phyloP scores from a whole-genome alignment of 2,113 vertebrate genomes.

The Otus sunia region DNA sequence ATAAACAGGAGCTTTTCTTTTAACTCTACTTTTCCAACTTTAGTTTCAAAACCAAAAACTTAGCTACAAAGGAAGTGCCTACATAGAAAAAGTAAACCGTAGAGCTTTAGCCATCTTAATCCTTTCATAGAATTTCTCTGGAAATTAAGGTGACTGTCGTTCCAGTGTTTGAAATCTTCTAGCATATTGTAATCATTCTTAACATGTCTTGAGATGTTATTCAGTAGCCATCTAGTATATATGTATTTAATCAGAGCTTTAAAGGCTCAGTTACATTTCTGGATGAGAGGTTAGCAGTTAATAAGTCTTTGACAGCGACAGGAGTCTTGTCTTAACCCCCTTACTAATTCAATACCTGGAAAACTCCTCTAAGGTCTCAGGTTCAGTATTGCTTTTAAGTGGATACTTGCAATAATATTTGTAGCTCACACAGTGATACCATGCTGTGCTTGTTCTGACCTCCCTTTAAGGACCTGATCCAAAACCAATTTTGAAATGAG shows the following conservation, averaged over 20 bases:
- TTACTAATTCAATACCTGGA: conserved; percentile 5
- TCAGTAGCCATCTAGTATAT: background rate
- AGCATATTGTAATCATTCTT: background rate
- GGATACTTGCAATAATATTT: conserved; percentile 5
- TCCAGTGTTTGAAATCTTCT: background rate
- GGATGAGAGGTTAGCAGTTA: background rate
- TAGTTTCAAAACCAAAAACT: background rate
- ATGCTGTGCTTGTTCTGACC: conserved; percentile 3
- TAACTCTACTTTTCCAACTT: background rate
- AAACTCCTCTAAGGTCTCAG: background rate
- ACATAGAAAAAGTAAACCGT: background rate
- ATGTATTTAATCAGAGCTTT: background rate
- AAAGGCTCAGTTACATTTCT: background rate
- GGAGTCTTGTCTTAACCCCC: background rate
- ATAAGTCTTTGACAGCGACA: background rate
- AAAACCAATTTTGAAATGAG: conserved; percentile 31
- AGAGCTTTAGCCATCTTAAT: background rate
- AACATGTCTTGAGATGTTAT: background rate
- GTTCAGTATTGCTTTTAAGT: background rate
- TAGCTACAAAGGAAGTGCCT: background rate
- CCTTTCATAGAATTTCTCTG: background rate
- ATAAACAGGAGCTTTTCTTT: background rate
- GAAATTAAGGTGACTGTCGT: background rate
- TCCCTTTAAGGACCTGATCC: conserved; percentile 19
- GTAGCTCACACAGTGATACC: background rate